Conservation (phyloP, 2,888 invertebrate species). For the Dastarcus helophoroides region DNA sequence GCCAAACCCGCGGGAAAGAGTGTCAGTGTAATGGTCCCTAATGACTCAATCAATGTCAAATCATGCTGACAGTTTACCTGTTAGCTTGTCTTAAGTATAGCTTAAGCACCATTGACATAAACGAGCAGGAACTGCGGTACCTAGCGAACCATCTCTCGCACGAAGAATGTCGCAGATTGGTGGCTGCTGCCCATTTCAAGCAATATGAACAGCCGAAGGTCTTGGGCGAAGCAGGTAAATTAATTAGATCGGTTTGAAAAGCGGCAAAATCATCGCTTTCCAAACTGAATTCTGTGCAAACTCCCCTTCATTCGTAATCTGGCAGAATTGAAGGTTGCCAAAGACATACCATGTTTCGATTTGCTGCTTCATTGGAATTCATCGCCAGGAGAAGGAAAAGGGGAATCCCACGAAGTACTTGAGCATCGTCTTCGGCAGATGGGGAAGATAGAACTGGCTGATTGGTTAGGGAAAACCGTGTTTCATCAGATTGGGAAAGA, state of each 20-base stretch:
- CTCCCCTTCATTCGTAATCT: too few species aligned
- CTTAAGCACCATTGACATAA: slow-evolving; percentile 29
- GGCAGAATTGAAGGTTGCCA: slow-evolving; percentile 39
- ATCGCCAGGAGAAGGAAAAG: slow-evolving; percentile 39
- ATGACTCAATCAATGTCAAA: too few species aligned
- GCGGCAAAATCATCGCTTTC: too few species aligned
- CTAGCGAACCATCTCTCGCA: slow-evolving; percentile 45
- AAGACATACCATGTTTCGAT: slow-evolving; percentile 43
- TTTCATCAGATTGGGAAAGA: slow-evolving; percentile 45
- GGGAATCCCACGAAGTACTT: slow-evolving; percentile 45
- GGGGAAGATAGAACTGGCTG: slow-evolving; percentile 44
- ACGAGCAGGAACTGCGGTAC: slow-evolving; percentile 38
- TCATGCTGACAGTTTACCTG: too few species aligned
- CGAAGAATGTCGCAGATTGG: slow-evolving; percentile 46
- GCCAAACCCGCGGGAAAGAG: too few species aligned
- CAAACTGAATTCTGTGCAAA: slow-evolving; percentile 5
- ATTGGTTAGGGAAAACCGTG: slow-evolving; percentile 48
- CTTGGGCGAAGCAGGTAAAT: slow-evolving; percentile 6
- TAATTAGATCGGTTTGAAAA: too few species aligned
- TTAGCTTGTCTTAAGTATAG: background rate
- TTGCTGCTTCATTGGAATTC: slow-evolving; percentile 49
- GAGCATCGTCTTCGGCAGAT: slow-evolving; percentile 47
- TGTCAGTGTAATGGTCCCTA: too few species aligned
- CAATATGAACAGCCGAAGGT: slow-evolving; percentile 35
- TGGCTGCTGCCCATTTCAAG: slow-evolving; percentile 46